Conservation (phyloP, 2,113 vertebrate species). For the Ochotona curzoniae region DNA sequence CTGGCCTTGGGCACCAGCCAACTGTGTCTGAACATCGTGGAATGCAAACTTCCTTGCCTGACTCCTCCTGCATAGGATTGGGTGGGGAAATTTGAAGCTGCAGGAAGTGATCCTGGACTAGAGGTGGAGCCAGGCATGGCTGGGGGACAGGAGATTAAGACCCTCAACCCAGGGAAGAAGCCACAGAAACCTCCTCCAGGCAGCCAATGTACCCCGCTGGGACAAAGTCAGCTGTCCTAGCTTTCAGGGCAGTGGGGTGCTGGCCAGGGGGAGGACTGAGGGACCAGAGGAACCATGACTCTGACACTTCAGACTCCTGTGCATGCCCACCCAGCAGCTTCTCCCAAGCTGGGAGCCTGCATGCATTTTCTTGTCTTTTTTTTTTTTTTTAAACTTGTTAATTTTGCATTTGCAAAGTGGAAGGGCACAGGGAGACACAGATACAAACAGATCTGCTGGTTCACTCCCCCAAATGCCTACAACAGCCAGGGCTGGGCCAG, state of each 20-base stretch:
- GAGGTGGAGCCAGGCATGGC: background rate
- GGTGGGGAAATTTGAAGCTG: background rate
- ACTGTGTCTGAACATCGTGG: background rate
- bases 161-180: background rate
- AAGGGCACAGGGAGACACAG: too few relatives aligned
- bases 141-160: background rate
- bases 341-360: background rate
- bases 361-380: background rate
- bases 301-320: background rate
- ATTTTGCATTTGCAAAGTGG: too few relatives aligned
- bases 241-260: background rate
- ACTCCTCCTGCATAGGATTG: background rate
- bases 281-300: background rate
- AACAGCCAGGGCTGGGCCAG: too few relatives aligned
- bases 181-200: background rate
- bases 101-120: too few relatives aligned
- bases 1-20: slow-evolving; percentile 16
- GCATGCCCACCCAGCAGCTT: background rate
- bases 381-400: too few relatives aligned
- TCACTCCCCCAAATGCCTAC: too few relatives aligned
- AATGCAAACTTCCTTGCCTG: background rate
- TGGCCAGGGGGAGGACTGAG: background rate
- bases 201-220: background rate
- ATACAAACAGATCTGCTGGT: too few relatives aligned
- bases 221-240: background rate